These are phyloP conservation scores for Brachyistius frenatus DNA, from an alignment of 2,113 vertebrate genomes.

Conservation along the genomic window DNA sequence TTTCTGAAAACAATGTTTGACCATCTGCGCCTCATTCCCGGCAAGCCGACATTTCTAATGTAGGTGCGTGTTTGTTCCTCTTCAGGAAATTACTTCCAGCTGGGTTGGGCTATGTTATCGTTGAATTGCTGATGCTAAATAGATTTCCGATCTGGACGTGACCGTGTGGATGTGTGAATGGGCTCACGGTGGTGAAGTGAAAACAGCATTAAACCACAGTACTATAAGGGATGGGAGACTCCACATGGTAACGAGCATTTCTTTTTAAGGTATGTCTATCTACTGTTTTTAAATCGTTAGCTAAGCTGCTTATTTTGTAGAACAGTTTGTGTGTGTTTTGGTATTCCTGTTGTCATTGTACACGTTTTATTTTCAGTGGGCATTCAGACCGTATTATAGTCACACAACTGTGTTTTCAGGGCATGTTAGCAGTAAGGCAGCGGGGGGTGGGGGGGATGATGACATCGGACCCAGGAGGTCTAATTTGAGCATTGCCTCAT, in stretches of 20 bases:
- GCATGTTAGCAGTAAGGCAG: no score
- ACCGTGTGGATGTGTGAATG: not conserved
- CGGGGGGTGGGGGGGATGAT: no score
- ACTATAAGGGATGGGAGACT: not conserved
- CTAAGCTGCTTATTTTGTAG: no score
- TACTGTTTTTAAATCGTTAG: not conserved
- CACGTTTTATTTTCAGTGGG: no score
- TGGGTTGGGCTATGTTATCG: not conserved
- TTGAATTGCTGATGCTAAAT: not conserved
- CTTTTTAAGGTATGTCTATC: not conserved
- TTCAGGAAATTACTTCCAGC: not conserved
- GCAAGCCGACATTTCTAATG: not conserved
- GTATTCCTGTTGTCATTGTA: no score
- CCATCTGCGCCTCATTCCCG: not conserved
- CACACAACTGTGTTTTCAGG: no score
- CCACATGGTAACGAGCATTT: not conserved
- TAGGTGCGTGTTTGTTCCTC: not conserved
- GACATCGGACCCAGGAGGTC: no score
- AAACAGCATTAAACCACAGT: not conserved
- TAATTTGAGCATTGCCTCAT: no score
- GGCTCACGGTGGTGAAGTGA: not conserved
- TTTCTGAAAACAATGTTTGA: constrained; percentile 5
- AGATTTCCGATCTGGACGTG: not conserved
- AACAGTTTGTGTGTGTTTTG: no score
- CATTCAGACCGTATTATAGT: no score